phyloP scores from a whole-genome alignment of 2,113 vertebrate genomes.

The Emydocephalus ijimae region DNA sequence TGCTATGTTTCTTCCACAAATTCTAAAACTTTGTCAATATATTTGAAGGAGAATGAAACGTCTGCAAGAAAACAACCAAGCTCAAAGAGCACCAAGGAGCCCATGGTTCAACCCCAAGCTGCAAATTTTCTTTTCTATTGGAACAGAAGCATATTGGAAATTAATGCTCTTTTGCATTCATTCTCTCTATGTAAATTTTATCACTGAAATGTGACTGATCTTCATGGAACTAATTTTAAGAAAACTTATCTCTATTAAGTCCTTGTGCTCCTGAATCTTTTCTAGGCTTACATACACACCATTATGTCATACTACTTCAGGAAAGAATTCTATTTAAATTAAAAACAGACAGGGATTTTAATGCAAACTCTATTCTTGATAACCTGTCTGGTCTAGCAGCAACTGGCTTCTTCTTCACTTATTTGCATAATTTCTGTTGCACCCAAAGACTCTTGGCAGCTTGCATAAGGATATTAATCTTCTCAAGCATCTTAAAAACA shows the following conservation, averaged over 20 bases:
- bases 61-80: not conserved
- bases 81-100: not conserved
- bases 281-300: not conserved
- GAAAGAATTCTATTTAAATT: not conserved
- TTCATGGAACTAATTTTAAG: not conserved
- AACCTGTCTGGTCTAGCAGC: not conserved
- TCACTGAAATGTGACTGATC: not conserved
- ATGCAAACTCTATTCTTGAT: not conserved
- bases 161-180: not conserved
- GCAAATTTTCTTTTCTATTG: not conserved
- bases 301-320: not conserved
- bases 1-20: not conserved
- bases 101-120: not conserved
- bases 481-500: not conserved
- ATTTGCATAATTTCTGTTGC: not conserved
- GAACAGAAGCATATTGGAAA: not conserved
- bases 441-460: not conserved
- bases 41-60: not conserved
- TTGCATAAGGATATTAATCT: not conserved
- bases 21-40: not conserved
- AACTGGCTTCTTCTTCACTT: not conserved
- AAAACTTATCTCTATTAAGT: not conserved
- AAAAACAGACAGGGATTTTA: not conserved
- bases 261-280: not conserved
- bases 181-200: not conserved